Conservation (phyloP, 2,888 invertebrate species). For the Ditula angustiorana region DNA sequence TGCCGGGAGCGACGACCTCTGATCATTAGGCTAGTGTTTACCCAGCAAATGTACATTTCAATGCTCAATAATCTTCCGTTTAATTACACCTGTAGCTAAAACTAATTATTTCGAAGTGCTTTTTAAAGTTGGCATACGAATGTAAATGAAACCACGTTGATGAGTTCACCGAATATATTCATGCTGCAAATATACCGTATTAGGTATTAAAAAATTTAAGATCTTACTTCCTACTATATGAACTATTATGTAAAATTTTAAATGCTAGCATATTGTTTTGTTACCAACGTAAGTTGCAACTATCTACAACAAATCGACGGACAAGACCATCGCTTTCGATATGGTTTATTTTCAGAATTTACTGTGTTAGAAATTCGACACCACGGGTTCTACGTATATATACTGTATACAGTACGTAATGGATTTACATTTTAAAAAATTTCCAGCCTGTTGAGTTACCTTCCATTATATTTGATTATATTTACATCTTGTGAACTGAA, state of each 20-base stretch:
- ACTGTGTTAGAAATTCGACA: slow-evolving; percentile 26
- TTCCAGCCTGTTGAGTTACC: too few relatives aligned
- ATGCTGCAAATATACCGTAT: too few relatives aligned
- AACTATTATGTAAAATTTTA: too few relatives aligned
- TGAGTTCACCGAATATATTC: too few relatives aligned
- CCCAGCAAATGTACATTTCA: slow-evolving; percentile 40
- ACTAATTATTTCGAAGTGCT: background rate
- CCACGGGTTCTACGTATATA: too few relatives aligned
- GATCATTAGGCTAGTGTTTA: slow-evolving; percentile 31
- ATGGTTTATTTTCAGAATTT: slow-evolving; percentile 21
- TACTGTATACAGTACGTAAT: slow-evolving; percentile 10
- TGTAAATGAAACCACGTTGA: background rate
- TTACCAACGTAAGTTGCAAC: background rate
- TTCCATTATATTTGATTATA: too few relatives aligned
- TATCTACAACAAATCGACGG: background rate
- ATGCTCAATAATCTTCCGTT: slow-evolving; percentile 11
- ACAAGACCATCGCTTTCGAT: background rate
- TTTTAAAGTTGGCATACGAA: background rate
- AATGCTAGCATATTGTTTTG: background rate
- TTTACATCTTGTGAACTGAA: slow-evolving; percentile 24
- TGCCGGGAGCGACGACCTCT: slow-evolving; percentile 28
- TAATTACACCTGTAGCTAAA: background rate
- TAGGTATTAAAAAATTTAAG: too few relatives aligned
- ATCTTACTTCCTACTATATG: too few relatives aligned
- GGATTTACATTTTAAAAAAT: slow-evolving; percentile 19